phyloP scores from a whole-genome alignment of 2,113 vertebrate species.

The Limanda limanda region DNA sequence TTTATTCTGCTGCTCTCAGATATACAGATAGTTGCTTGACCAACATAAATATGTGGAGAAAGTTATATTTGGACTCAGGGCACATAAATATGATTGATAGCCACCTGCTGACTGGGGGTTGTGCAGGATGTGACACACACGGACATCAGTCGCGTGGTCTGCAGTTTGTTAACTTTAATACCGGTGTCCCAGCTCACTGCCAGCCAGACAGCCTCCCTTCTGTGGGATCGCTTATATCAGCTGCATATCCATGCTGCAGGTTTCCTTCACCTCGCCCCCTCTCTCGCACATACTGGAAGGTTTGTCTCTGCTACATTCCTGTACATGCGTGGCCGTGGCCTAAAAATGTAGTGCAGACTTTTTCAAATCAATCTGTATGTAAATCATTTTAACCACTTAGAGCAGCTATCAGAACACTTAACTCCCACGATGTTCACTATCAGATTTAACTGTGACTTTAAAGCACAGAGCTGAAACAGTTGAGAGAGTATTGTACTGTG shows the following conservation, averaged over 20 bases:
- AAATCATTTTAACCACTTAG: neutral
- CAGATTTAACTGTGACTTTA: neutral
- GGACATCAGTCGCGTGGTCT: too few species aligned
- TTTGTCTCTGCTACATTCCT: too few species aligned
- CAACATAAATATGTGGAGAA: neutral
- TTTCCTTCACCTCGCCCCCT: too few species aligned
- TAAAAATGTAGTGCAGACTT: neutral
- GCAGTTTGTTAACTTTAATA: too few species aligned
- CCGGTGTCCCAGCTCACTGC: too few species aligned
- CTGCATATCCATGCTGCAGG: neutral
- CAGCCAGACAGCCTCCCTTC: too few species aligned
- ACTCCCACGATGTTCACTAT: neutral
- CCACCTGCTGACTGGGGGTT: neutral
- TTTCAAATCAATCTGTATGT: neutral
- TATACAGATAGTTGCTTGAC: neutral
- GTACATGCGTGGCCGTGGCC: too few species aligned
- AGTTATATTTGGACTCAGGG: neutral
- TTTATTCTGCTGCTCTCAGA: neutral
- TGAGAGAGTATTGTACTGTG: neutral
- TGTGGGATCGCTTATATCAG: neutral
- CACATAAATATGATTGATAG: neutral
- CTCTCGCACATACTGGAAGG: too few species aligned
- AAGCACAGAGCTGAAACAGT: neutral
- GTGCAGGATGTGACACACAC: neutral
- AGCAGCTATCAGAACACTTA: neutral